Percentiles rank a stretch among this genome's conserved stretches.
Evolutionary conservation across 2,113 vertebrate genomes (phyloP).

Genomic region (Channa maculata): DNA sequence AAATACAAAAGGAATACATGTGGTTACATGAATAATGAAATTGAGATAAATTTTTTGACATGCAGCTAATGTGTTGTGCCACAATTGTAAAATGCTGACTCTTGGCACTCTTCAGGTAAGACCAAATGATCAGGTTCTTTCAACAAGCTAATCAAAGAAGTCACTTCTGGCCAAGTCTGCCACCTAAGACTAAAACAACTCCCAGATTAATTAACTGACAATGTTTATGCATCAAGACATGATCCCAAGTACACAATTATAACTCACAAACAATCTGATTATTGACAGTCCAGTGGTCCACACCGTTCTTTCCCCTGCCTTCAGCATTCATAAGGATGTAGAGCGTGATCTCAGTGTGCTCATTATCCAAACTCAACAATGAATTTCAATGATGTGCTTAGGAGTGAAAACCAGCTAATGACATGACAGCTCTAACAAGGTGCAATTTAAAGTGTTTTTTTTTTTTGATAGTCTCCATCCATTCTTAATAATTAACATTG

Average conservation of each 20-base stretch:
- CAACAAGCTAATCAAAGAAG: constrained; percentile 55
- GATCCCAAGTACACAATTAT: constrained; percentile 35
- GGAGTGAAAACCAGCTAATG: constrained; percentile 45
- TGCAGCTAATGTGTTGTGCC: constrained; percentile 65
- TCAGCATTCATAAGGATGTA: constrained; percentile 42
- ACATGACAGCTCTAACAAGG: constrained; percentile 30
- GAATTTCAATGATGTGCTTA: constrained; percentile 63
- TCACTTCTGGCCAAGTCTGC: constrained; percentile 33
- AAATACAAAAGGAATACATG: constrained; percentile 73
- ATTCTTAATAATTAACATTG: constrained; percentile 75
- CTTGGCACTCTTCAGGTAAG: constrained; percentile 35
- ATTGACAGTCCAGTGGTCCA: constrained; percentile 46
- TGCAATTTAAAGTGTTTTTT: constrained; percentile 43
- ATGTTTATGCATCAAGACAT: constrained; percentile 31
- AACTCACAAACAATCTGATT: constrained; percentile 58
- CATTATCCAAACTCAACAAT: constrained; percentile 53
- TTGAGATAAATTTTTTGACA: constrained; percentile 71
- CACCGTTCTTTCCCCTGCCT: constrained; percentile 2
- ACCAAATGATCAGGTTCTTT: constrained; percentile 39
- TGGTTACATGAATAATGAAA: constrained; percentile 78
- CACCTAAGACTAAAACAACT: constrained; percentile 11
- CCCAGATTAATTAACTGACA: constrained; percentile 25
- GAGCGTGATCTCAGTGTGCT: constrained; percentile 42
- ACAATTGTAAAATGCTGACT: constrained; percentile 29
- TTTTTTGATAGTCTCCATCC: constrained; percentile 18